Conservation (phyloP, 2,888 invertebrate species). For the Epistrophella euchroma region DNA sequence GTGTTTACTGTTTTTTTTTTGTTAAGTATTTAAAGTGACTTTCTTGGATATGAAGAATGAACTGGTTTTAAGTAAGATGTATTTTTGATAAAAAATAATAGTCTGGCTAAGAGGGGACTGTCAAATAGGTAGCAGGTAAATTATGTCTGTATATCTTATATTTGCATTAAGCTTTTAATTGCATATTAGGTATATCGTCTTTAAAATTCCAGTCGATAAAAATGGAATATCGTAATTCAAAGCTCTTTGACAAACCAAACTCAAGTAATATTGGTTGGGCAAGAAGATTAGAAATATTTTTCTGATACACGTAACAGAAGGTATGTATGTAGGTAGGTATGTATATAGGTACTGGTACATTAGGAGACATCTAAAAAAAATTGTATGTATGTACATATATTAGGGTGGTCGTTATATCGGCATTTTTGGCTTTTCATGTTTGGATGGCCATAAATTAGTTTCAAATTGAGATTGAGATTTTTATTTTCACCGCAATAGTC, state of each 20-base stretch:
- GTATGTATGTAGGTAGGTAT: background rate
- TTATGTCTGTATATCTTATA: too few species aligned
- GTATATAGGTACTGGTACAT: too few species aligned
- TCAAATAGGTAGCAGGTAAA: slow-evolving; percentile 13
- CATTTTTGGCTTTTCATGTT: too few species aligned
- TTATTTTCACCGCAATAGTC: too few species aligned
- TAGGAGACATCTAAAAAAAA: too few species aligned
- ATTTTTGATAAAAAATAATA: background rate
- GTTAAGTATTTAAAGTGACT: background rate
- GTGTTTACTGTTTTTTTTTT: background rate
- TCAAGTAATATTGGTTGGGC: background rate
- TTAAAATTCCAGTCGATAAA: slow-evolving; percentile 17
- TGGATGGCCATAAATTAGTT: too few species aligned
- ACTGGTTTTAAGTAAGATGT: slow-evolving; percentile 7
- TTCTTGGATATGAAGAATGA: background rate
- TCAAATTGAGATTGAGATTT: too few species aligned
- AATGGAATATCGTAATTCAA: slow-evolving; percentile 26
- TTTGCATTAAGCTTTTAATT: slow-evolving; percentile 5
- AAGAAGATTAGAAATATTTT: background rate
- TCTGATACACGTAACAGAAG: too few species aligned
- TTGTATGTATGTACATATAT: too few species aligned
- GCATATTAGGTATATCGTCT: background rate
- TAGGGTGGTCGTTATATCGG: too few species aligned
- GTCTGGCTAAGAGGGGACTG: background rate
- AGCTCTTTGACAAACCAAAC: background rate